Evolutionary conservation across 2,113 vertebrate genomes (phyloP).

Genomic region (Origma solitaria): DNA sequence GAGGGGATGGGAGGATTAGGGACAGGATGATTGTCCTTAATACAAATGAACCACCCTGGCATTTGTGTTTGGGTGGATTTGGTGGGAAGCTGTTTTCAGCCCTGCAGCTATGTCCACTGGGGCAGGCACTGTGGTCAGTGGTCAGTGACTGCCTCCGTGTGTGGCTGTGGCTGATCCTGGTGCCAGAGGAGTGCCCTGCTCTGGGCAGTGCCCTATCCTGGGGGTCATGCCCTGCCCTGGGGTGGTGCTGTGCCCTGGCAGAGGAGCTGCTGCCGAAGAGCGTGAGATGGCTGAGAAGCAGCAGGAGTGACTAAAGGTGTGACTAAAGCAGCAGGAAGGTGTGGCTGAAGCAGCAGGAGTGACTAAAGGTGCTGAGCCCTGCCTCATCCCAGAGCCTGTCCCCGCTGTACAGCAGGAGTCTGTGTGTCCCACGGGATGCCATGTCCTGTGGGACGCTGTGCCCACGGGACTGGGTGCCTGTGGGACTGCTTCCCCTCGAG

Average conservation of each 20-base stretch:
- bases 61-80: too few relatives aligned
- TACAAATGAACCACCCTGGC: not conserved
- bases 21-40: too few relatives aligned
- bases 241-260: not conserved
- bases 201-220: accelerated
- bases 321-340: too few relatives aligned
- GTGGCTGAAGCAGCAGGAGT: not conserved
- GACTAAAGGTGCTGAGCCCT: too few relatives aligned
- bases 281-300: not conserved
- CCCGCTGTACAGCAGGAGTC: not conserved
- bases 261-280: not conserved
- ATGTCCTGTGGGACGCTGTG: accelerated
- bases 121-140: not conserved
- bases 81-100: not conserved
- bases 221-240: not conserved
- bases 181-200: not conserved
- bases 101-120: not conserved
- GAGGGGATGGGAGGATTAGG: accelerated
- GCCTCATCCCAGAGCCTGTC: accelerated
- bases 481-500: accelerated
- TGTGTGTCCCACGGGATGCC: accelerated
- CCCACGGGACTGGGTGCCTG: accelerated
- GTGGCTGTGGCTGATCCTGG: accelerated
- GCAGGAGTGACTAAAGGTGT: not conserved
- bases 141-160: accelerated